Evolutionary conservation across 2,797 vertebrate genomes (phyloP), one percentile per base, ranked within the genome.

Genomic region (Karalla daura): DNA sequence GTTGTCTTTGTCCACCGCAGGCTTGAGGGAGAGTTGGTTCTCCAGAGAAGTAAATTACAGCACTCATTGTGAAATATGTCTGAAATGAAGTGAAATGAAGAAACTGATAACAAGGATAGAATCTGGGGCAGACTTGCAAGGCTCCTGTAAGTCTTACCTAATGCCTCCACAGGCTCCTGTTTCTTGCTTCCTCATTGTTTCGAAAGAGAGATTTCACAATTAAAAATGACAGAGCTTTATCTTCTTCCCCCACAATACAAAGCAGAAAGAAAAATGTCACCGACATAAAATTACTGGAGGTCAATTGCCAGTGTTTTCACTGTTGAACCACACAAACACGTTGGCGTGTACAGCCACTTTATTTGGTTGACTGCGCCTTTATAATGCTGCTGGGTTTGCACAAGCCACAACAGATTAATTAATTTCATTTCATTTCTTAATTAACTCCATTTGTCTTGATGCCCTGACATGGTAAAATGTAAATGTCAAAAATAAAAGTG

Each of bases 381-480:
- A 68, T 74, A 89, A 78, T 85, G 66, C 75, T 80, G 64, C 78
- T 54, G 61, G 44, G 54, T 76, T 81, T 51, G 59, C 58, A 82
- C 74, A 61, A 89, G 76, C 70, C 50, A 78, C 77, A 81, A 72
- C 71, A 71, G 74, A 87, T 87, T 76, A 86, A 91, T 88, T 83
- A 79, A 79, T 81, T 84, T 78, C 50, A 85, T 88, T 89, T 88
- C 9, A 79, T 83, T 79, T 84, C 65, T 63, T 86, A 89, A 91
- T 90, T 88, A 85, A 84, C 78, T 86, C 23, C 12, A 71, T 77
- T 64, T 74, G 70, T 65, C 63, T 84, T 67, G 70, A 66, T 78
- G 63, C 43, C 30, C 61, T 35, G 53, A 63, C 74, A 62, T 33
- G 71, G 68, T 52, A 54, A 51, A 80, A 76, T 61, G 74, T 54